These are phyloP conservation scores for Hippopotamus amphibius DNA, from an alignment of 2,113 vertebrate genomes.

Conservation along the genomic window DNA sequence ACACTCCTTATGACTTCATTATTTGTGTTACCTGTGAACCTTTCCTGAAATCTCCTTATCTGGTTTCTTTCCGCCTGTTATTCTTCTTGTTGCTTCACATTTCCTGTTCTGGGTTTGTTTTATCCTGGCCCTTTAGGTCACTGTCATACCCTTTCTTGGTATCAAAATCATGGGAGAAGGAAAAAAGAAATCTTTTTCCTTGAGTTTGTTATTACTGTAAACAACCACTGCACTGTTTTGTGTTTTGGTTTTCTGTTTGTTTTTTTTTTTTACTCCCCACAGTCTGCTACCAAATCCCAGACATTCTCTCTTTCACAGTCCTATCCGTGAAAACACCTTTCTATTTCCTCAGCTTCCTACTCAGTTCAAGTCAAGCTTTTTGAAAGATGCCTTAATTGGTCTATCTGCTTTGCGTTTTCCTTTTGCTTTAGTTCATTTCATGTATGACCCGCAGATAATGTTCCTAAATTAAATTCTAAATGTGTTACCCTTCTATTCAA, in stretches of 20 bases:
- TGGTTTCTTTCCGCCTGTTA: background rate
- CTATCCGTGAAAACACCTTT: background rate
- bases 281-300: background rate
- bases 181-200: background rate
- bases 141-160: background rate
- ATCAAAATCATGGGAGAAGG: background rate
- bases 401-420: background rate
- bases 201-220: slow-evolving; percentile 8
- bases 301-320: background rate
- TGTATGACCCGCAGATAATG: too few species aligned
- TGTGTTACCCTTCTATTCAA: background rate
- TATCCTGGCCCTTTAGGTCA: background rate
- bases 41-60: background rate
- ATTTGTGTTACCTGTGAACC: background rate
- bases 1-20: background rate
- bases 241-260: background rate
- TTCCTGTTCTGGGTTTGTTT: background rate
- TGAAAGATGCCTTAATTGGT: background rate
- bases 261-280: background rate
- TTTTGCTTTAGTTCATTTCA: background rate
- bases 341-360: background rate
- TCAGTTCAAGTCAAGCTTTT: background rate
- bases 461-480: background rate
- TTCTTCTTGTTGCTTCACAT: background rate
- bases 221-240: background rate